phyloP scores from a whole-genome alignment of 1,140 invertebrate genomes.

The Drosophila elegans region DNA sequence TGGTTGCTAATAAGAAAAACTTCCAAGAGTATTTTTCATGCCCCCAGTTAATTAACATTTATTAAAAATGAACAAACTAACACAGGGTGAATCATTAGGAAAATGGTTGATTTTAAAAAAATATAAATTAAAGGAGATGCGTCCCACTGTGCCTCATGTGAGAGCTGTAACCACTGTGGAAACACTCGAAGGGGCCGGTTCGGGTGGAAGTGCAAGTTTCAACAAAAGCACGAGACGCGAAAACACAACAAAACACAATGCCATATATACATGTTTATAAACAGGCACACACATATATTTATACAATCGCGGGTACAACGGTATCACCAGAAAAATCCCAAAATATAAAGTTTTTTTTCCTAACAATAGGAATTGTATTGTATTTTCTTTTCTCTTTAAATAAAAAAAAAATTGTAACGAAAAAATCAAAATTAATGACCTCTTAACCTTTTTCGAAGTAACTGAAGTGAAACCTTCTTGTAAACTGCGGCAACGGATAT shows the following conservation, averaged over 20 bases:
- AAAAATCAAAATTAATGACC: no score
- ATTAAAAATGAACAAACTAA: conserved; percentile 35
- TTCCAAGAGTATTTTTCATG: conserved; percentile 67
- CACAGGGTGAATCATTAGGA: conserved; percentile 49
- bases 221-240: conserved; percentile 61
- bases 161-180: conserved; percentile 17
- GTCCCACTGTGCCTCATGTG: conserved; percentile 55
- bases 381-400: no score
- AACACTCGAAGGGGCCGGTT: conserved; percentile 19
- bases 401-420: no score
- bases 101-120: conserved; percentile 16
- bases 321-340: neutral
- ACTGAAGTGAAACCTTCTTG: no score
- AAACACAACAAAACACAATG: conserved; percentile 50
- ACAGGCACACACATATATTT: conserved; percentile 4
- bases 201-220: conserved; percentile 28
- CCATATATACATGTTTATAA: conserved; percentile 15
- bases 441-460: no score
- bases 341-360: neutral
- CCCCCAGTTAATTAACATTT: conserved; percentile 54
- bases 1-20: conserved; percentile 68
- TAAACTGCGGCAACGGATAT: no score
- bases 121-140: neutral
- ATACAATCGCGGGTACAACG: neutral
- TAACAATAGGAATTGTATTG: neutral